Evolutionary conservation across 2,797 vertebrate genomes (phyloP), one percentile per base, ranked within the genome.

Genomic region (Parauchenoglanis ngamensis): DNA sequence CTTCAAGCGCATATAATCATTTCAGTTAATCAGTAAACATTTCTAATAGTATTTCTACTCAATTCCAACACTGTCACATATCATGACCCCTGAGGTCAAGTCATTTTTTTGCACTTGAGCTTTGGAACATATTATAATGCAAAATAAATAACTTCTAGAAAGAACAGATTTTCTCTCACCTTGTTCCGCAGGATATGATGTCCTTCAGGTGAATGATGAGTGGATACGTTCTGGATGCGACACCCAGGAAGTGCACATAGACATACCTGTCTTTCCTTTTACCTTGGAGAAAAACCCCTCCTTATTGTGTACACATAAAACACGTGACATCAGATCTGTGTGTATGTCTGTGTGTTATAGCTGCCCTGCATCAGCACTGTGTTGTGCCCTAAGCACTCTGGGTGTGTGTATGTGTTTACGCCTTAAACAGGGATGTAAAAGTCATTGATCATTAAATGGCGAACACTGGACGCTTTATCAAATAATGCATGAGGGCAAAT

Each of bases 201-300:
- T 17, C 28, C 56, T 85, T 82, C 59, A 31, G 87, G 35, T 15
- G 31, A 63, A 31, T 11, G 15, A 4, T 68, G 72, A 6, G 54
- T 56, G 52, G 81, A 65, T 77, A 72, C 84, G 80, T 67, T 78
- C 28, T 84, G 31, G 77, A 85, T 44, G 17, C 59, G 49, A 73
- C 87, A 83, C 61, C 87, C 84, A 89, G 85, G 83, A 83, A 82
- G 80, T 72, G 79, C 72, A 54, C 78, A 65, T 65, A 72, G 21
- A 76, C 82, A 85, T 87, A 85, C 87, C 83, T 79, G 80, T 87
- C 83, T 90, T 91, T 90, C 85, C 84, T 89, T 91, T 90, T 90
- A 92, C 90, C 87, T 90, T 89, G 85, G 78, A 63, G 49, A 23
- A 72, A 63, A 73, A 88, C 88, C 88, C 89, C 92, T 92, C 92